Percentiles rank a stretch among this genome's conserved stretches.
Conservation (phyloP, 2,113 vertebrate species). For the Asarcornis scutulata region DNA sequence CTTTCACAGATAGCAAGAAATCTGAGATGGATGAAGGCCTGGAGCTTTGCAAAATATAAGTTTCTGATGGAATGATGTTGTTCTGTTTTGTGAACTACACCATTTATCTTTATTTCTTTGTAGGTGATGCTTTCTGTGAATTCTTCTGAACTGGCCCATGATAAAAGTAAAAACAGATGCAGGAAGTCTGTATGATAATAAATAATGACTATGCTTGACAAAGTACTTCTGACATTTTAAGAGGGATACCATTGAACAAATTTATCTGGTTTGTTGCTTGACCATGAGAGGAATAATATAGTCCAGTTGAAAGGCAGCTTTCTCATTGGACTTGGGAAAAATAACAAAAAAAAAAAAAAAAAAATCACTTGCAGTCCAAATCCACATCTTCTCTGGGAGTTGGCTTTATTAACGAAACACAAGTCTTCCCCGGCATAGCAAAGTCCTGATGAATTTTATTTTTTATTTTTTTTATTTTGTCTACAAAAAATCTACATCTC, state of each 20-base stretch:
- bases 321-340: conserved; percentile 13
- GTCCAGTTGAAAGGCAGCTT: not conserved
- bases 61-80: not conserved
- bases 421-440: not conserved
- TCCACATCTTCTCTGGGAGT: not conserved
- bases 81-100: not conserved
- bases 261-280: conserved; percentile 58
- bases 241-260: conserved; percentile 35
- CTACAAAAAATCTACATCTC: not conserved
- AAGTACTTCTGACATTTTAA: conserved; percentile 61
- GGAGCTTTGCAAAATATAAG: not conserved
- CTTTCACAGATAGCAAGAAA: conserved; percentile 28
- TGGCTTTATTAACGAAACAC: not conserved
- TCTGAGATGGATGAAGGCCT: not conserved
- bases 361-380: not conserved
- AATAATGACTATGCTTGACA: conserved; percentile 50
- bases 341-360: not conserved
- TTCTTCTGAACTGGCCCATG: not conserved
- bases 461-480: not conserved
- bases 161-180: conserved; percentile 21
- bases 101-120: conserved; percentile 44
- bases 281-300: conserved; percentile 47
- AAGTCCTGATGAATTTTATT: not conserved
- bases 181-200: conserved; percentile 30
- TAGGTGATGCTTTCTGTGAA: not conserved